Percentiles rank a stretch among this genome's conserved stretches.
These are phyloP conservation scores for Tipula unca DNA, from an alignment of 2,888 invertebrate species.

Conservation along the genomic window DNA sequence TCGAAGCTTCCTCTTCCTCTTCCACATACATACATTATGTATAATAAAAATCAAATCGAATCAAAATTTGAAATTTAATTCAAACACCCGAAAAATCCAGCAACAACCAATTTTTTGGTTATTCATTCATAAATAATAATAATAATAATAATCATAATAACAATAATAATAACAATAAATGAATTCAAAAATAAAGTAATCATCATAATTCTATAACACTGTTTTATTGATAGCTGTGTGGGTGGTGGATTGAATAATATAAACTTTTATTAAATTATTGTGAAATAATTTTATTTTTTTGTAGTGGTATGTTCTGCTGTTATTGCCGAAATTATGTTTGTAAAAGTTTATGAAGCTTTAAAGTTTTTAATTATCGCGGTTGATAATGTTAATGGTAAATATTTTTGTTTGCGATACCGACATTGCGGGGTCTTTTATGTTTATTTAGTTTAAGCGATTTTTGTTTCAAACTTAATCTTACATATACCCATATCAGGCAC, in stretches of 20 bases:
- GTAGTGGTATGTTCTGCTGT: neutral
- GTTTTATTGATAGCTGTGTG: neutral
- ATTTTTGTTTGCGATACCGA: too few relatives aligned
- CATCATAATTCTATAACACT: neutral
- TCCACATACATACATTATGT: neutral
- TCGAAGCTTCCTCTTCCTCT: neutral
- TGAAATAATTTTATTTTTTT: neutral
- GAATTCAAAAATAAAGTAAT: neutral
- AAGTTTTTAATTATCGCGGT: too few relatives aligned
- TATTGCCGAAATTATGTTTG: neutral
- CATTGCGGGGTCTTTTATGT: too few relatives aligned
- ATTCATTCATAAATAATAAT: neutral
- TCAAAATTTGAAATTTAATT: neutral
- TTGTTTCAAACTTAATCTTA: too few relatives aligned
- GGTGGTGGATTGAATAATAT: neutral
- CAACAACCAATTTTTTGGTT: neutral
- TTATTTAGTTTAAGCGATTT: too few relatives aligned
- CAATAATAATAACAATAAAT: neutral
- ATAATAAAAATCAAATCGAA: neutral
- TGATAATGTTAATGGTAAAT: too few relatives aligned
- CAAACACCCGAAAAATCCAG: neutral
- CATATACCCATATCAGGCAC: too few relatives aligned
- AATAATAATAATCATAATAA: neutral
- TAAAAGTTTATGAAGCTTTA: neutral
- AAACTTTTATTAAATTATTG: neutral